These are phyloP conservation scores for Bos javanicus DNA, from an alignment of 2,113 vertebrate genomes.

Conservation along the genomic window DNA sequence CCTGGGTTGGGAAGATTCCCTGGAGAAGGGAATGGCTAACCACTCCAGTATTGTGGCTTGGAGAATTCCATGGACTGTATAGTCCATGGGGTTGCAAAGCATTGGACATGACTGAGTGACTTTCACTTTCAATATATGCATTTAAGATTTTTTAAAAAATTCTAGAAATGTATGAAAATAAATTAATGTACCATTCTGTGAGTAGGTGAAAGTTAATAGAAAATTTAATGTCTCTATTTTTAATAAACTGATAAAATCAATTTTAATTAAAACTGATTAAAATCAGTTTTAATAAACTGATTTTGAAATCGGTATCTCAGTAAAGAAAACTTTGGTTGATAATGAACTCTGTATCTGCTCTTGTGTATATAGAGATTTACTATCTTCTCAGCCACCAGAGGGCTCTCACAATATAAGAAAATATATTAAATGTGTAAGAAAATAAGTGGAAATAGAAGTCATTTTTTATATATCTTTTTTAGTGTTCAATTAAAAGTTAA, in stretches of 20 bases:
- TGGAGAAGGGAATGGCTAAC: background rate
- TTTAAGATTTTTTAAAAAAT: background rate
- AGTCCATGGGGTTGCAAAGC: background rate
- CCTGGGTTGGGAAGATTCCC: background rate
- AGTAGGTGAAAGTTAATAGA: background rate
- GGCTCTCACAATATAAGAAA: constrained; percentile 50
- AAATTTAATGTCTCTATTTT: background rate
- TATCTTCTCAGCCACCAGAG: constrained; percentile 52
- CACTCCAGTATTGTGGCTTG: background rate
- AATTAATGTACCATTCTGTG: background rate
- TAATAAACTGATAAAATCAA: background rate
- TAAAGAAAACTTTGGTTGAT: background rate
- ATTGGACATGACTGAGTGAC: background rate
- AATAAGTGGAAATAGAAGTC: background rate
- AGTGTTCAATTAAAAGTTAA: background rate
- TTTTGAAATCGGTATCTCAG: background rate
- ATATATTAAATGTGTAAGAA: background rate
- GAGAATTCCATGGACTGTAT: background rate
- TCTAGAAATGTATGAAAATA: background rate
- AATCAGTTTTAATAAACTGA: background rate
- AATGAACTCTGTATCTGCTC: background rate
- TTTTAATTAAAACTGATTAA: no score
- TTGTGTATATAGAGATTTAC: background rate
- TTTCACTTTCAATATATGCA: background rate
- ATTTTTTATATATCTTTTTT: background rate